Base-by-base conservation (phyloP, 2,113 vertebrate genomes). In the Chroicocephalus ridibundus region DNA sequence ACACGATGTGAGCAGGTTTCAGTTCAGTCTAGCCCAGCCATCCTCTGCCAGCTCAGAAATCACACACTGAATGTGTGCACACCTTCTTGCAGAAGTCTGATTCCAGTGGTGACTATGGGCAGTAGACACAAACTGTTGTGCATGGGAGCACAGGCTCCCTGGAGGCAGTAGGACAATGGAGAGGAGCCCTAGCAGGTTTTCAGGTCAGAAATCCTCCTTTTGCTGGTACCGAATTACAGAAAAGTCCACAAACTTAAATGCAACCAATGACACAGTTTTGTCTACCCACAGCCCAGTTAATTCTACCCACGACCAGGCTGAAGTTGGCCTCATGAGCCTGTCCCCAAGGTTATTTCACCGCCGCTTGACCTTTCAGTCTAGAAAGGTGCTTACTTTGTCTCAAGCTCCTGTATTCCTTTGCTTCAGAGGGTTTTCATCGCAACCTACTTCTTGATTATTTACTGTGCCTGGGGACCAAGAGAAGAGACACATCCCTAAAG, bases 61-160 rank as follows among this genome's bases (percentile, higher is more conserved):
- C 49, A 54, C 82, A 62, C 6, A 3, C n/a, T 17, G 74, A 64
- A 11, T 13, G 8, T 3, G 7, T 1, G 6, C 25, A 20, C 15
- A 26, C 20, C 46, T 78, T 34, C 68, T 34, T 90, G 85, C 38
- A 79, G 57, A 26, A 18, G 10, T 24, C 72, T 51, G 44, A 36
- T 87, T 38, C 11, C 24, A 17, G 22, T 19, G 4, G 4, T 54
- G 55, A 38, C 22, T 15, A 5, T 24, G 25, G 4, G 18, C 38
- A 40, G 49, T 4, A 6, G 2, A 34, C 2, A 1, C 5, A 46
- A 82, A 34, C 44, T 1, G 1, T 22, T 42, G 17, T 13, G 51
- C 2, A 3, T 15, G 27, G 57, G 16, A 64, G 15, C 32, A 65
- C 74, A n/a, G 69, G 4, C 16, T 36, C 27, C 49, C 58, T 42